Evolutionary conservation across 2,113 vertebrate species (phyloP).

Genomic region (Mixornis gularis): DNA sequence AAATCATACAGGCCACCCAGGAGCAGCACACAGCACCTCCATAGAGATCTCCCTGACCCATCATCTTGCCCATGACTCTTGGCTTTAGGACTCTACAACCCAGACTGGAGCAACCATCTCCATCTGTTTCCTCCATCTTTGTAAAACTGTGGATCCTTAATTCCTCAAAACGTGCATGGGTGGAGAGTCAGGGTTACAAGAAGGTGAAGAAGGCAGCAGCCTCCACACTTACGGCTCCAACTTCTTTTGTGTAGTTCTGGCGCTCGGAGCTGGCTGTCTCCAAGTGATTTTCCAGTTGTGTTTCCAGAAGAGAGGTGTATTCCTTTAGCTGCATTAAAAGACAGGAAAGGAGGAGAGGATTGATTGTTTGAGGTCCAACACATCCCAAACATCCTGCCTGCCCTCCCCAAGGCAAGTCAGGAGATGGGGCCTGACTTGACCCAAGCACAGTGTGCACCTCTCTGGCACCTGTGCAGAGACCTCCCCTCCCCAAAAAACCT

Average conservation of each 20-base stretch:
- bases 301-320: slow-evolving; percentile 83
- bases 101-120: neutral
- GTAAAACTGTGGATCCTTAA: neutral
- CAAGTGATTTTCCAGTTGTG: slow-evolving; percentile 87
- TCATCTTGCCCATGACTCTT: neutral
- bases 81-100: neutral
- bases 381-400: neutral
- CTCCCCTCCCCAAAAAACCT: neutral
- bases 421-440: neutral
- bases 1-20: neutral
- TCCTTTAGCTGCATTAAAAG: slow-evolving; percentile 78
- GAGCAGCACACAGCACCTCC: neutral
- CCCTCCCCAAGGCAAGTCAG: neutral
- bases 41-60: neutral
- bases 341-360: neutral
- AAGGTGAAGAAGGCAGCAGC: neutral
- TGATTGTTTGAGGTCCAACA: neutral
- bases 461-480: neutral
- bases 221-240: slow-evolving; percentile 73
- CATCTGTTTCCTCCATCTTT: neutral
- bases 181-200: neutral
- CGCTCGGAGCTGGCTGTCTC: slow-evolving; percentile 73
- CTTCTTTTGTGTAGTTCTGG: slow-evolving; percentile 78
- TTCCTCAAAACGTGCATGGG: accelerated
- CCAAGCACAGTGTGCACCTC: accelerated